Percentiles rank a stretch among this genome's conserved stretches.
Evolutionary conservation across 2,797 vertebrate genomes (phyloP).

Genomic region (Loris lydekkerianus): DNA sequence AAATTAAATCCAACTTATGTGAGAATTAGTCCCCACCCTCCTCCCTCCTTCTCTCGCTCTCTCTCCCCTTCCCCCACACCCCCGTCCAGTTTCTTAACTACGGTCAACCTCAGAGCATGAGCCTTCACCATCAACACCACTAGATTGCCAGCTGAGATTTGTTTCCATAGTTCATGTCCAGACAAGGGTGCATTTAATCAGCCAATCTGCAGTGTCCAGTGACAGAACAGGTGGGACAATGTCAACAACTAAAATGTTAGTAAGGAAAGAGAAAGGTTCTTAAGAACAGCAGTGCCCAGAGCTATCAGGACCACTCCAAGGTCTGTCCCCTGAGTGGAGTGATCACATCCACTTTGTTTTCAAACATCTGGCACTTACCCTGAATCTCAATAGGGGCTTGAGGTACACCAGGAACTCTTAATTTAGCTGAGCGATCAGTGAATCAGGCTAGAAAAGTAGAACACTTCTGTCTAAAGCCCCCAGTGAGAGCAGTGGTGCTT

Average conservation of each 20-base stretch:
- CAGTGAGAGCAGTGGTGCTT: neutral
- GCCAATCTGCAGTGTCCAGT: neutral
- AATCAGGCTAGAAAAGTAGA: neutral
- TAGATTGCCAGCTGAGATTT: neutral
- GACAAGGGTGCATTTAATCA: neutral
- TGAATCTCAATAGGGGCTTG: neutral
- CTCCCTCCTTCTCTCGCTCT: too few relatives aligned
- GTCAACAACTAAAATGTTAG: neutral
- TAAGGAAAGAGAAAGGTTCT: neutral
- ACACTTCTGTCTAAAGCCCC: neutral
- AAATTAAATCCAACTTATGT: too few relatives aligned
- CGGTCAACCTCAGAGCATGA: neutral
- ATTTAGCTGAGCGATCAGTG: neutral
- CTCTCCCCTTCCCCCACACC: too few relatives aligned
- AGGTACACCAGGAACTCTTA: neutral
- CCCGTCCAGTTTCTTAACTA: neutral
- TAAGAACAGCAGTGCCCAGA: neutral
- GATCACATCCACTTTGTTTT: neutral
- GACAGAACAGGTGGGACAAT: neutral
- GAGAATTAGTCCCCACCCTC: too few relatives aligned
- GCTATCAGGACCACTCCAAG: neutral
- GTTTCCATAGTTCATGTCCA: neutral
- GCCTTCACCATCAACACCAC: neutral
- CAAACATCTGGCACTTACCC: neutral
- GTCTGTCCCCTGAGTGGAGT: neutral